These are phyloP conservation scores for Ia io DNA, from an alignment of 2,113 vertebrate species.

Conservation along the genomic window DNA sequence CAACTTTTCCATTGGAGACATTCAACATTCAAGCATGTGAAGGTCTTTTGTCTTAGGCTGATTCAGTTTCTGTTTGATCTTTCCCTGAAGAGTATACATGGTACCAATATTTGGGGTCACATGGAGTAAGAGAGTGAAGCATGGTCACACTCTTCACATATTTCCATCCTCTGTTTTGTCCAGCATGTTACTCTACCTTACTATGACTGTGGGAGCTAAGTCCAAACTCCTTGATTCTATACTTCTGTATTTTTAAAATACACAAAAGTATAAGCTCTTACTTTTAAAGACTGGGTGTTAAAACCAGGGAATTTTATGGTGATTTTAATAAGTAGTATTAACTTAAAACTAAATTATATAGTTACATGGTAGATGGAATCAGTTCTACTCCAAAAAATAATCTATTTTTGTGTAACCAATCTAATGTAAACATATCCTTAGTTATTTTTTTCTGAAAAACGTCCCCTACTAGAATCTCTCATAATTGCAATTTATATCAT, in stretches of 20 bases:
- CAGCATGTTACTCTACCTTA: too few species aligned
- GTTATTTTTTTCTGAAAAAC: constrained; percentile 21
- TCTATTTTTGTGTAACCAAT: not conserved
- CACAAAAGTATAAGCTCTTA: not conserved
- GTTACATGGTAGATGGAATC: not conserved
- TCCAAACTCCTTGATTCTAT: not conserved
- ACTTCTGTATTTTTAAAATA: not conserved
- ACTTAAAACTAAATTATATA: not conserved
- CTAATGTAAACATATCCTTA: not conserved
- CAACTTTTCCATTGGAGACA: not conserved
- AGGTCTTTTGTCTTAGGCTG: not conserved
- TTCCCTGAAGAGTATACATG: not conserved
- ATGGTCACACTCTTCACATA: not conserved
- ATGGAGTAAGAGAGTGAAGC: not conserved
- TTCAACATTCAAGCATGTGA: not conserved
- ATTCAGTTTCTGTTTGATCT: not conserved
- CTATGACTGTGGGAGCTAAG: not conserved
- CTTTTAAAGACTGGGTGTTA: not conserved
- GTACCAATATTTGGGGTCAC: not conserved
- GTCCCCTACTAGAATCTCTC: not conserved
- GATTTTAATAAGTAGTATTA: not conserved
- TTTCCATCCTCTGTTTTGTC: not conserved
- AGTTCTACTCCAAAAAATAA: not conserved
- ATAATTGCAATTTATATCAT: constrained; percentile 51
- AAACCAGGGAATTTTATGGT: not conserved